Conservation (phyloP, 2,797 vertebrate genomes). For the Chrysocyon brachyurus region DNA sequence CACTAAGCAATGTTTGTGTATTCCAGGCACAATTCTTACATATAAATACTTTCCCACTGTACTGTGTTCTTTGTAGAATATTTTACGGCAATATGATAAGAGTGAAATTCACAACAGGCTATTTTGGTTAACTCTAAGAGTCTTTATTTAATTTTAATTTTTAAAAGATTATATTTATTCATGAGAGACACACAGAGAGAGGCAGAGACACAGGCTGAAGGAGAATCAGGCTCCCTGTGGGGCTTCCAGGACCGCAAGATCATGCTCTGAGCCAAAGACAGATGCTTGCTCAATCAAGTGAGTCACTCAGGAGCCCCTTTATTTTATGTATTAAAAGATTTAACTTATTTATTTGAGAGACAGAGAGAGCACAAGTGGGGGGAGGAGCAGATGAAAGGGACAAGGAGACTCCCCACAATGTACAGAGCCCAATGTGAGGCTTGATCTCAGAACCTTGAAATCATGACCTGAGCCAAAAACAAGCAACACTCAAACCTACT, state of each 20-base stretch:
- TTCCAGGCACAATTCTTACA: not conserved
- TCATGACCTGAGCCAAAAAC: not conserved
- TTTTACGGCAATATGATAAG: not conserved
- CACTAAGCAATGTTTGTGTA: not conserved
- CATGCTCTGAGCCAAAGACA: too few species aligned
- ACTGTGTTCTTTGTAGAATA: not conserved
- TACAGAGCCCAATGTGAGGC: rapidly evolving
- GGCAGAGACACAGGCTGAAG: too few species aligned
- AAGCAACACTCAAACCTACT: not conserved
- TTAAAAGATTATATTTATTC: not conserved
- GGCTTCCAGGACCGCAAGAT: too few species aligned
- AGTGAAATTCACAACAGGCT: not conserved
- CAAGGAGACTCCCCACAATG: not conserved
- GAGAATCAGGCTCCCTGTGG: too few species aligned
- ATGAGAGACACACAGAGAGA: not conserved
- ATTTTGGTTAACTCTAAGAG: not conserved
- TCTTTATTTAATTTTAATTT: not conserved
- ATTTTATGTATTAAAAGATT: too few species aligned
- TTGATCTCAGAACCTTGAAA: not conserved
- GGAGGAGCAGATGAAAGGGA: not conserved
- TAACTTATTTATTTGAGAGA: too few species aligned
- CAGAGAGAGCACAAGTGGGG: not conserved
- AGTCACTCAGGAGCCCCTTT: too few species aligned
- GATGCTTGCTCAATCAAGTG: too few species aligned
- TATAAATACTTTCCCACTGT: rapidly evolving